Percentiles rank a stretch among this genome's conserved stretches.
Conservation (phyloP, 1,140 invertebrate species). For the Hycleus cichorii region DNA sequence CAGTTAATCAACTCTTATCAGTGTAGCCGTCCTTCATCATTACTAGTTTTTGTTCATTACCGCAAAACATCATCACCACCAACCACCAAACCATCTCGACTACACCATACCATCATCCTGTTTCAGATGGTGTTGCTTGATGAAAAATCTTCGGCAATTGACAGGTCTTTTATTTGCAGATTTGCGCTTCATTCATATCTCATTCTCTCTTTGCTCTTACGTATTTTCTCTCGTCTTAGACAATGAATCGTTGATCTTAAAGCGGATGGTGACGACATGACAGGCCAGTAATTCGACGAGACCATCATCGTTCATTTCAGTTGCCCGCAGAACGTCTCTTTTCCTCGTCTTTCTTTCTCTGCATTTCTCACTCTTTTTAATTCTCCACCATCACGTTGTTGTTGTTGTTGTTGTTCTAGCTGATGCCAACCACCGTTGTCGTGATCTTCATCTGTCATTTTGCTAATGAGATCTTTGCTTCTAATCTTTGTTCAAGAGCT, state of each 20-base stretch:
- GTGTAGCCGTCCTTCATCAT: slow-evolving; percentile 37
- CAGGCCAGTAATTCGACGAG: slow-evolving; percentile 23
- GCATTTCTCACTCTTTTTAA: too few species aligned
- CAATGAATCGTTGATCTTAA: slow-evolving; percentile 30
- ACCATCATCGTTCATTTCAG: slow-evolving; percentile 13
- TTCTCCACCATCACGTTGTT: slow-evolving; percentile 1
- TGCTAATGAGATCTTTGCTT: slow-evolving; percentile 34
- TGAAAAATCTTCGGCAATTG: slow-evolving; percentile 41
- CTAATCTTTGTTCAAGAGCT: slow-evolving; percentile 25
- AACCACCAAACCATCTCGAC: too few species aligned
- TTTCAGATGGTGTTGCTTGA: slow-evolving; percentile 39
- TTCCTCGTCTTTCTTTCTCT: too few species aligned
- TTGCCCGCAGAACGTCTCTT: too few species aligned
- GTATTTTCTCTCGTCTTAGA: slow-evolving; percentile 27
- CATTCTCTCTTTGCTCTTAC: slow-evolving; percentile 31
- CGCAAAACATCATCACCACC: slow-evolving; percentile 33
- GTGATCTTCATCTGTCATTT: slow-evolving; percentile 35
- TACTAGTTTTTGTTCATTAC: slow-evolving; percentile 42
- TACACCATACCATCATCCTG: too few species aligned
- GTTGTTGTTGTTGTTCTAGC: slow-evolving; percentile 1
- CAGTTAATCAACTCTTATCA: slow-evolving; percentile 39
- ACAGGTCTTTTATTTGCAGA: slow-evolving; percentile 42
- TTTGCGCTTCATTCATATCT: slow-evolving; percentile 39
- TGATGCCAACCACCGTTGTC: slow-evolving; percentile 5
- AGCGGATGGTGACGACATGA: slow-evolving; percentile 7